phyloP scores from a whole-genome alignment of 2,113 vertebrate genomes.

The Nestor notabilis region DNA sequence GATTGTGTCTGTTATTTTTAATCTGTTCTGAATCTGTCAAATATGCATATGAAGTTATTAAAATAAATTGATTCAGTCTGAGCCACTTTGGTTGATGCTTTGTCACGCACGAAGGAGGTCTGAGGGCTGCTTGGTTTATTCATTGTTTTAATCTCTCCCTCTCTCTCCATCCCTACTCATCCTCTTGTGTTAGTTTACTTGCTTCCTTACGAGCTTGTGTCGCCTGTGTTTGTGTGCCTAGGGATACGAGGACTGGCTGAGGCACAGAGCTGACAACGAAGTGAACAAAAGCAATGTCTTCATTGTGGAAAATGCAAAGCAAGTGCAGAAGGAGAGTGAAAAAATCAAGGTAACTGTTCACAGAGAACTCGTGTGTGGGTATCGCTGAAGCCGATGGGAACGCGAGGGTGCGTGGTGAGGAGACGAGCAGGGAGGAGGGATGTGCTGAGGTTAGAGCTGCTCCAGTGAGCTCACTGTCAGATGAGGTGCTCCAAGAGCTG shows the following conservation, averaged over 20 bases:
- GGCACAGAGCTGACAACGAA: slow-evolving; percentile 96
- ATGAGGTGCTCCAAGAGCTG: background rate
- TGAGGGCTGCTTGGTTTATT: background rate
- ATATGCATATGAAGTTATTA: slow-evolving; percentile 22
- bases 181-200: background rate
- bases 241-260: slow-evolving; percentile 98
- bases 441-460: background rate
- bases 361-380: fast-evolving
- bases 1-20: slow-evolving; percentile 37
- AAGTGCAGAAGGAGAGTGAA: slow-evolving; percentile 87
- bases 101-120: slow-evolving; percentile 9
- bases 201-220: background rate
- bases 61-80: slow-evolving; percentile 5
- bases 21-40: slow-evolving; percentile 58
- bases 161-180: background rate
- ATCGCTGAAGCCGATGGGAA: fast-evolving
- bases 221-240: slow-evolving; percentile 59
- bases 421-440: background rate
- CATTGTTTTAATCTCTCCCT: background rate
- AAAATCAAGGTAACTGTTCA: slow-evolving; percentile 88
- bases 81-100: background rate
- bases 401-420: background rate
- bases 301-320: slow-evolving; percentile 84
- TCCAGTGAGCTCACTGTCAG: background rate
- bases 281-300: slow-evolving; percentile 93